Conservation (phyloP, 2,797 vertebrate genomes). For the Sebastes flavidus region DNA sequence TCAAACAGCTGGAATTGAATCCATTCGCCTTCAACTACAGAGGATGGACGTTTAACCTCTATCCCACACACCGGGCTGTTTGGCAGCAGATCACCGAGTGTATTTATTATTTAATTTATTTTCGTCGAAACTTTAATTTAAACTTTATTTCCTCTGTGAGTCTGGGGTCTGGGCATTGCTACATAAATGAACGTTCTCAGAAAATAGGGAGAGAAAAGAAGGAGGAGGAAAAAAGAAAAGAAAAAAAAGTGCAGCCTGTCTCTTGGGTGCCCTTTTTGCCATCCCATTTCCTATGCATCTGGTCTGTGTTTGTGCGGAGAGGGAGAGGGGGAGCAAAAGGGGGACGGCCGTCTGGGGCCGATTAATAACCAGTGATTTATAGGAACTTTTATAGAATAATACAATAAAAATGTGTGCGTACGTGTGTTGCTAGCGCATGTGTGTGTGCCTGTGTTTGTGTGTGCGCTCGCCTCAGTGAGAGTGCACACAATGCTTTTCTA, state of each 20-base stretch:
- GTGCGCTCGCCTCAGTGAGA: conserved; percentile 65
- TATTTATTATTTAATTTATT: conserved; percentile 81
- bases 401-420: conserved; percentile 91
- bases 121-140: conserved; percentile 82
- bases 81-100: conserved; percentile 71
- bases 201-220: conserved; percentile 63
- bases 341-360: conserved; percentile 87
- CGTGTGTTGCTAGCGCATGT: conserved; percentile 67
- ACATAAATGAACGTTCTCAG: conserved; percentile 79
- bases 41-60: conserved; percentile 79
- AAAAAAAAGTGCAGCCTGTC: conserved; percentile 83
- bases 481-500: conserved; percentile 92
- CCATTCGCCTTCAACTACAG: conserved; percentile 65
- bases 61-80: conserved; percentile 78
- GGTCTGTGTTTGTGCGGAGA: conserved; percentile 86
- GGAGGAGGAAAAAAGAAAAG: conserved; percentile 46
- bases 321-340: conserved; percentile 70
- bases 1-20: conserved; percentile 73
- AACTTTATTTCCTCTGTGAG: conserved; percentile 84
- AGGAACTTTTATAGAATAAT: conserved; percentile 99
- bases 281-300: conserved; percentile 90
- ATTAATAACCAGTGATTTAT: conserved; percentile 99
- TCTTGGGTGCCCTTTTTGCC: conserved; percentile 93
- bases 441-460: conserved; percentile 43
- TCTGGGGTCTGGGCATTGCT: conserved; percentile 82